These are phyloP conservation scores for Oncorhynchus masou DNA, from an alignment of 2,113 vertebrate genomes.

Conservation along the genomic window DNA sequence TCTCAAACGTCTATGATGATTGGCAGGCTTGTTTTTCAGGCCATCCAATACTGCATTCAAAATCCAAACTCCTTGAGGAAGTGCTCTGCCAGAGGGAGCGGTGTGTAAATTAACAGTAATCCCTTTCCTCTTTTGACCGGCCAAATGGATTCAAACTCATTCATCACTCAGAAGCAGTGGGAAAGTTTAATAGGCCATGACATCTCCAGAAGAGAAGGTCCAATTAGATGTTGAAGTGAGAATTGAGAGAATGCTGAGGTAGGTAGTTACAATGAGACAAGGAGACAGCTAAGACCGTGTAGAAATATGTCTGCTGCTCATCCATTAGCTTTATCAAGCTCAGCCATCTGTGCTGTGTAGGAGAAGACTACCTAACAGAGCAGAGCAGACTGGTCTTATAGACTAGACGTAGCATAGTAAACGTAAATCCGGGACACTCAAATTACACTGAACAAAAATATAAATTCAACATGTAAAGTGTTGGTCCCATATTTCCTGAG, in stretches of 20 bases:
- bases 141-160: conserved; percentile 51
- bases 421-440: no score
- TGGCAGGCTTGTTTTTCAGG: conserved; percentile 50
- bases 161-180: conserved; percentile 59
- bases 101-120: conserved; percentile 67
- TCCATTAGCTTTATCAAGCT: background rate
- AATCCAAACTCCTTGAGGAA: conserved; percentile 45
- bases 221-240: background rate
- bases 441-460: no score
- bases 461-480: no score
- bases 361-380: no score
- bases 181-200: conserved; percentile 62
- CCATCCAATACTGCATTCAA: conserved; percentile 51
- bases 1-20: conserved; percentile 51
- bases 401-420: no score
- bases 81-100: conserved; percentile 37
- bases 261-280: background rate
- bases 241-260: no score
- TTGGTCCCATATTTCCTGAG: no score
- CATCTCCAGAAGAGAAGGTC: conserved; percentile 24
- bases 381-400: no score
- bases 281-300: background rate
- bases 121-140: conserved; percentile 37
- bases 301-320: background rate
- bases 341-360: no score